Conservation (phyloP, 2,113 vertebrate genomes). For the Hepsetus odoe region DNA sequence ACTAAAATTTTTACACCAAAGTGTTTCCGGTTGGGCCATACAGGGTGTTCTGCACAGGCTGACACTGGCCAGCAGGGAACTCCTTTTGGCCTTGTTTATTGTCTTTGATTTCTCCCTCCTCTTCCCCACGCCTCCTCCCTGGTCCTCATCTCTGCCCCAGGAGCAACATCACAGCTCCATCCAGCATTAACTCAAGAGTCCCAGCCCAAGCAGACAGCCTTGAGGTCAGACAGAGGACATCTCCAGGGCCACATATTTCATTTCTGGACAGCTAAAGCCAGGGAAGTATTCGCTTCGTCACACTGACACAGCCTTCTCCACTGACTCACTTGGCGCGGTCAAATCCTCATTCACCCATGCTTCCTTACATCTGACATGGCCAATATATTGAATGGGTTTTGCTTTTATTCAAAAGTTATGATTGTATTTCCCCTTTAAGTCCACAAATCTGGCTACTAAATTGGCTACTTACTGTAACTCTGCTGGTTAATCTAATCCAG, state of each 20-base stretch:
- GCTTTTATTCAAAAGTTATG: neutral
- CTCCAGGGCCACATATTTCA: slow-evolving; percentile 40
- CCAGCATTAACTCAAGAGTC: slow-evolving; percentile 48
- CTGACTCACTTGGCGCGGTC: slow-evolving; percentile 10
- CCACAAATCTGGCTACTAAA: neutral
- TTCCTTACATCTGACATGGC: neutral
- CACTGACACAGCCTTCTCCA: slow-evolving; percentile 36
- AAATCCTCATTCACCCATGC: neutral
- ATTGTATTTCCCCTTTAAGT: slow-evolving; percentile 8
- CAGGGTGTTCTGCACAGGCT: slow-evolving; percentile 14
- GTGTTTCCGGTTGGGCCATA: slow-evolving; percentile 8
- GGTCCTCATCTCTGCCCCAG: slow-evolving; percentile 31
- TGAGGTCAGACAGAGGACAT: slow-evolving; percentile 26
- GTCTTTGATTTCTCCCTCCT: slow-evolving; percentile 42
- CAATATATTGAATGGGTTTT: neutral
- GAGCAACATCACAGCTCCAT: slow-evolving; percentile 41
- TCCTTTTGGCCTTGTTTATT: slow-evolving; percentile 38
- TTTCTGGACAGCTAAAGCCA: slow-evolving; percentile 33
- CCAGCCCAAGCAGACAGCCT: slow-evolving; percentile 28
- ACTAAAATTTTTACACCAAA: slow-evolving; percentile 12
- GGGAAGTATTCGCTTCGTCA: slow-evolving; percentile 24
- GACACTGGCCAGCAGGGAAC: neutral
- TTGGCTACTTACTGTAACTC: neutral
- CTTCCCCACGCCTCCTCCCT: slow-evolving; percentile 36
- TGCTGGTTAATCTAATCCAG: neutral